Evolutionary conservation across 2,888 invertebrate species (phyloP).

Genomic region (Hoplodrina ambigua): DNA sequence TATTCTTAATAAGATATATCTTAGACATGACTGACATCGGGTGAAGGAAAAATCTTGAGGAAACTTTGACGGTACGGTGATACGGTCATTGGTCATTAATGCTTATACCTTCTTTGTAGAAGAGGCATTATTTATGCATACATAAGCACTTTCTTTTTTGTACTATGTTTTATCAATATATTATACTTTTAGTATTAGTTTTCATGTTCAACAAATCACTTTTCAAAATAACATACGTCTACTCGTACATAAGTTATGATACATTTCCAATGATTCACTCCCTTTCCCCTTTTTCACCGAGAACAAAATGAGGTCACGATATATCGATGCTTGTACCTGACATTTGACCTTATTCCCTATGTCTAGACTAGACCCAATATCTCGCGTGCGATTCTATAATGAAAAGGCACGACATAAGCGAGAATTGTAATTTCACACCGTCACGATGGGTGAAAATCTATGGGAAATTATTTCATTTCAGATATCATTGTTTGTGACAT

Average conservation of each 20-base stretch:
- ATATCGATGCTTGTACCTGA: conserved; percentile 42
- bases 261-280: conserved; percentile 13
- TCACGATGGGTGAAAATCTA: conserved; percentile 62
- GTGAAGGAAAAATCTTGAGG: too few relatives aligned
- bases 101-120: too few relatives aligned
- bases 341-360: conserved; percentile 60
- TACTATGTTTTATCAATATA: too few relatives aligned
- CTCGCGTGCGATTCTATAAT: conserved; percentile 64
- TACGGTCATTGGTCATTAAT: too few relatives aligned
- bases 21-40: too few relatives aligned
- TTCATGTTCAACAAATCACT: too few relatives aligned
- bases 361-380: conserved; percentile 63
- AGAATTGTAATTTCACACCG: conserved; percentile 65
- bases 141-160: too few relatives aligned
- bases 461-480: conserved; percentile 64
- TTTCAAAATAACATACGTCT: neutral
- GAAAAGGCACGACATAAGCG: conserved; percentile 59
- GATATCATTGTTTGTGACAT: conserved; percentile 55
- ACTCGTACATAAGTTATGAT: neutral
- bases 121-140: too few relatives aligned
- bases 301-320: conserved; percentile 41
- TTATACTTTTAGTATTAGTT: too few relatives aligned
- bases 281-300: conserved; percentile 21
- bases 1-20: too few relatives aligned
- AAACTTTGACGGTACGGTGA: too few relatives aligned